phyloP scores from a whole-genome alignment of 1,140 invertebrate species.

The Anadara kagoshimensis region DNA sequence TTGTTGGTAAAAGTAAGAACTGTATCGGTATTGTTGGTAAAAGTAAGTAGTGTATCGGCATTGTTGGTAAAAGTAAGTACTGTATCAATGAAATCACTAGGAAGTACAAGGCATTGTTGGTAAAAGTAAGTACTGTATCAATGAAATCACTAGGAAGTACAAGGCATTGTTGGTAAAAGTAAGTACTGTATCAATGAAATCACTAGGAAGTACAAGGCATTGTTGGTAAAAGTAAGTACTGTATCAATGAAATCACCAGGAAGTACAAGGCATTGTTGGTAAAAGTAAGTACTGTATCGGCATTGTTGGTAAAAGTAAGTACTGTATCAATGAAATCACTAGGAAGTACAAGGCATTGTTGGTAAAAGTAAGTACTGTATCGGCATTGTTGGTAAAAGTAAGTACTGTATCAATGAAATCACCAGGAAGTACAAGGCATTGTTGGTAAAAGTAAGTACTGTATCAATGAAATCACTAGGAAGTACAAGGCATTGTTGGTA shows the following conservation, averaged over 20 bases:
- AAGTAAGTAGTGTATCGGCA: too few species aligned
- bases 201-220: constrained; percentile 46
- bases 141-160: constrained; percentile 62
- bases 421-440: constrained; percentile 47
- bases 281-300: too few species aligned
- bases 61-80: constrained; percentile 69
- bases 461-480: constrained; percentile 65
- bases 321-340: constrained; percentile 73
- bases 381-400: constrained; percentile 54
- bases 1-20: constrained; percentile 51
- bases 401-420: constrained; percentile 75
- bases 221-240: constrained; percentile 72
- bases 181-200: constrained; percentile 75
- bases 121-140: constrained; percentile 75
- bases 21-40: constrained; percentile 54
- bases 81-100: constrained; percentile 71
- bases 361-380: too few species aligned
- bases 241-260: constrained; percentile 69
- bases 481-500: constrained; percentile 54
- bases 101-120: constrained; percentile 52
- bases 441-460: constrained; percentile 74
- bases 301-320: constrained; percentile 65
- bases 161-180: constrained; percentile 54
- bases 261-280: constrained; percentile 55
- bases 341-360: constrained; percentile 52